Evolutionary conservation across 2,113 vertebrate species (phyloP), one percentile per base, ranked within the genome.

Genomic region (Accipiter virgatus): DNA sequence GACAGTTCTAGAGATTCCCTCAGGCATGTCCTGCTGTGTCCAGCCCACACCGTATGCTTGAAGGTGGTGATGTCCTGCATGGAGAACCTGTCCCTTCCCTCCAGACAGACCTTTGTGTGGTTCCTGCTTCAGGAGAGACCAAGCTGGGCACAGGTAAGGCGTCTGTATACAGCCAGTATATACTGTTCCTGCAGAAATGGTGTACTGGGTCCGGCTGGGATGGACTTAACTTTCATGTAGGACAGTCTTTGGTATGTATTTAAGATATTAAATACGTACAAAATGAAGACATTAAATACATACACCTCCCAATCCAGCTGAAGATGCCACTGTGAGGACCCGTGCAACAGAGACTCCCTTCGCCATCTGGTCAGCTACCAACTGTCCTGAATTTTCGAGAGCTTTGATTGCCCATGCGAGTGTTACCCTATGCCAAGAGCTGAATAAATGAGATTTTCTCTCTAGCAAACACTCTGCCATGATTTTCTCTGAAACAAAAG

Each of bases 371-470:
- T 82, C 66, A 82, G 20, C 18, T 68, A 40, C 7, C 34, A 80
- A 2, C 10, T 72, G 38, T 55, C 13, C 25, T 50, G 59, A 91
- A 45, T 43, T 56, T 92, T 85, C 36, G 71, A 63, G 42, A 81
- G 14, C 25, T 67, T 21, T 55, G 20, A 67, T 34, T 1, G 1
- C 15, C 38, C 10, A 13, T 67, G 47, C 0, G 1, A 70, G 14
- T 40, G 32, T 50, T 40, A 38, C 12, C 3, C 23, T 31, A 15
- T 93, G 43, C 16, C 58, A 86, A 83, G 40, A 19, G 56, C 43
- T 48, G 72, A 65, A 83, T 25, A 70, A 43, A 81, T 25, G 13
- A 56, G 14, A 52, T 77, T 81, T 91, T 86, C 66, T 61, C 43
- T 82, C 16, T 73, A 65, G 55, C 2, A 73, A 86, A 70, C 19